Evolutionary conservation across 2,113 vertebrate genomes (phyloP), one percentile per base, ranked within the genome.

Genomic region (Dasypus novemcinctus): DNA sequence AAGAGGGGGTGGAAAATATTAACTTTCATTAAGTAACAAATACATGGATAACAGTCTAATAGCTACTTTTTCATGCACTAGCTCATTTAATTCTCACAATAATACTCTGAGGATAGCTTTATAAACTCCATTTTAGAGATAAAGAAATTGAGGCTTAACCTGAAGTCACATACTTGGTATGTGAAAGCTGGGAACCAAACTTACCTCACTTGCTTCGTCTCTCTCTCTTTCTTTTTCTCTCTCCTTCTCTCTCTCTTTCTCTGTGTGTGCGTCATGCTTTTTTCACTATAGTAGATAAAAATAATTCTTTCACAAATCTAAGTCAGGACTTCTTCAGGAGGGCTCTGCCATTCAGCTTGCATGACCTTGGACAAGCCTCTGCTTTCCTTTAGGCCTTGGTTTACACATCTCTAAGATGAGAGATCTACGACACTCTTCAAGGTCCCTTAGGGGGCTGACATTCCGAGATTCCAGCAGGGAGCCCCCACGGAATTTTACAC

Each of bases 21-120:
- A 38, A 69, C 66, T 68, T 87, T 61, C 27, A 36, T 69, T 54
- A 64, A 54, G 54, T 17, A 71, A 15, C 36, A 82, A 46, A 49
- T 21, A 54, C 0, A n/a, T 4, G 17, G 72, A 36, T 15, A 7
- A 17, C 10, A 29, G 41, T 27, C 0, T 1, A 49, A 21, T 10
- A 49, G 27, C 41, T 41, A 38, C 41, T 36, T 79, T 49, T 29
- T 43, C 17, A 10, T 38, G 46, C 12, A 13, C 54, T 81, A 13
- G 46, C 74, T 59, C 1, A 0, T 68, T 75, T 49, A 69, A 82
- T 85, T 68, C 63, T 59, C 43, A 49, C 71, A 61, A 11, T 18
- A 7, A 41, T 43, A 29, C 8, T 57, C 66, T 33, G 66, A 91
- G 21, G 80, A 36, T 66, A 46, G 33, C 12, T 68, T 63, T 31